These are phyloP conservation scores for Periophthalmus magnuspinnatus DNA, from an alignment of 2,797 vertebrate species.

Conservation along the genomic window DNA sequence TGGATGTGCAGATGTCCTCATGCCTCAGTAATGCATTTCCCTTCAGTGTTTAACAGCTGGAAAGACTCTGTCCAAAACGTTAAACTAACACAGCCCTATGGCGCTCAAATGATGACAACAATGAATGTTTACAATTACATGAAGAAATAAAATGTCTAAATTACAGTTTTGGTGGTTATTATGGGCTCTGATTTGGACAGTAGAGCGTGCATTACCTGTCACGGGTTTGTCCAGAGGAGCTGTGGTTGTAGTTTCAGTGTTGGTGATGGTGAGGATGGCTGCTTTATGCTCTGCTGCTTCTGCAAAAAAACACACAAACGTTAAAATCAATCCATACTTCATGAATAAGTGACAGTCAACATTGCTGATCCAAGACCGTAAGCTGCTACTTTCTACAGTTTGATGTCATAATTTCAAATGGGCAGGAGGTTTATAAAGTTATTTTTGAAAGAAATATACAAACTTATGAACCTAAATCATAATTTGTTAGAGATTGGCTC, in stretches of 20 bases:
- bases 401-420: no score
- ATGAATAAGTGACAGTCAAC: background rate
- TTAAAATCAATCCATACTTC: background rate
- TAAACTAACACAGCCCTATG: background rate
- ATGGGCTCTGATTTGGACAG: background rate
- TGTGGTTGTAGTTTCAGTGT: conserved; percentile 65
- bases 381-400: no score
- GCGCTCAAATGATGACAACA: no score
- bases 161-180: background rate
- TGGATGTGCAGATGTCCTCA: conserved; percentile 24
- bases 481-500: no score
- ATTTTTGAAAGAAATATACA: no score
- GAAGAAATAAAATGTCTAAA: background rate
- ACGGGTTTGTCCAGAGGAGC: conserved; percentile 76
- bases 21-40: conserved; percentile 17
- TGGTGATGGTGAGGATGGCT: conserved; percentile 43
- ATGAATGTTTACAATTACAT: no score
- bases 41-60: conserved; percentile 13
- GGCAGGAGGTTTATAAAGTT: no score
- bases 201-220: conserved; percentile 75
- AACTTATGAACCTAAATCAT: no score
- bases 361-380: no score
- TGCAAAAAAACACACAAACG: conserved; percentile 44
- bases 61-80: conserved; percentile 10
- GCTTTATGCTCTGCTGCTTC: conserved; percentile 63